Conservation (phyloP, 2,888 invertebrate species). For the Odiellus spinosus region DNA sequence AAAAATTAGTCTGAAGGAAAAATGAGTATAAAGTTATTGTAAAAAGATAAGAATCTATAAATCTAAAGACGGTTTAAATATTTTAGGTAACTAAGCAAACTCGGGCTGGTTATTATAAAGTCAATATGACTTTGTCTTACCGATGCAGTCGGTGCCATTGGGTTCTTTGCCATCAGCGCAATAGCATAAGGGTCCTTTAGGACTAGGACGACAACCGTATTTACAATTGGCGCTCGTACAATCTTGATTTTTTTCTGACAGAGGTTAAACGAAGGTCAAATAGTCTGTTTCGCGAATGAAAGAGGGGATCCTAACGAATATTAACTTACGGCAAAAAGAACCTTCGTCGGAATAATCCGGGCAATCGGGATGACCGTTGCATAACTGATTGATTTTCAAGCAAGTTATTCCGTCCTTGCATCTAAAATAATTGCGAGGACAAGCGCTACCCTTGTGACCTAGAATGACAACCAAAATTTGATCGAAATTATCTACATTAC, state of each 20-base stretch:
- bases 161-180: slow-evolving; percentile 51
- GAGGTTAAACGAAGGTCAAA: too few species aligned
- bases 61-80: too few species aligned
- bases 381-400: slow-evolving; percentile 44
- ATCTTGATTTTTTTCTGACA: slow-evolving; percentile 30
- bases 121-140: slow-evolving; percentile 25
- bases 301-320: neutral
- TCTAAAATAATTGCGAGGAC: slow-evolving; percentile 48
- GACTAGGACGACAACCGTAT: slow-evolving; percentile 52
- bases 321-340: slow-evolving; percentile 44
- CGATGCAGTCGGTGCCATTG: slow-evolving; percentile 43
- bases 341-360: slow-evolving; percentile 54
- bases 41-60: too few species aligned
- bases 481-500: too few species aligned
- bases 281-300: slow-evolving; percentile 5
- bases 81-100: too few species aligned
- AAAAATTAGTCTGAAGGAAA: too few species aligned
- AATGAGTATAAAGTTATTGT: too few species aligned
- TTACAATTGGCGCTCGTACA: slow-evolving; percentile 43
- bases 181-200: slow-evolving; percentile 53
- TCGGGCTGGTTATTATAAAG: too few species aligned
- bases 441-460: slow-evolving; percentile 45
- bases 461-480: slow-evolving; percentile 17
- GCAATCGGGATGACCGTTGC: slow-evolving; percentile 50
- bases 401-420: slow-evolving; percentile 46